Percentiles rank a stretch among this genome's conserved stretches.
Conservation (phyloP, 2,113 vertebrate genomes). For the Charina bottae region DNA sequence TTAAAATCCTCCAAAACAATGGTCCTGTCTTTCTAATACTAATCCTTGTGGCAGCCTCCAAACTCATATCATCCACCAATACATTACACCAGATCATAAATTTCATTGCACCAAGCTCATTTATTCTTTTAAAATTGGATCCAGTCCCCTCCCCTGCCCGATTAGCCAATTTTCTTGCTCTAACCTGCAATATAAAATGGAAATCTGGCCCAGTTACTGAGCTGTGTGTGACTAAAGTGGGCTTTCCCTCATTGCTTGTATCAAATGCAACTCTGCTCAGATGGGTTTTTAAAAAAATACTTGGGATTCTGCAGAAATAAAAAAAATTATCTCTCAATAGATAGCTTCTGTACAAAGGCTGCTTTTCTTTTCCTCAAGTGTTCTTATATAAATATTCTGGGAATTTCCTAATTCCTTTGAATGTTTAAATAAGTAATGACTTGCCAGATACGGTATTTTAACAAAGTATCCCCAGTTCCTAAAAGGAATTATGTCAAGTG, state of each 20-base stretch:
- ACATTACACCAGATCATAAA: not conserved
- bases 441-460: not conserved
- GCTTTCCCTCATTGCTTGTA: not conserved
- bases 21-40: not conserved
- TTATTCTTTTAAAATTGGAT: not conserved
- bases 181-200: not conserved
- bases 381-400: constrained; percentile 8
- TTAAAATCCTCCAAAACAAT: not conserved
- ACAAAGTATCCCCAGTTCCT: not conserved
- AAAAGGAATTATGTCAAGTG: not conserved
- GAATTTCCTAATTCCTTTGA: constrained; percentile 1
- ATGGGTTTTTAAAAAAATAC: not conserved
- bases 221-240: not conserved
- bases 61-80: not conserved
- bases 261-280: not conserved
- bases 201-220: not conserved
- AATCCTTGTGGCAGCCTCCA: not conserved
- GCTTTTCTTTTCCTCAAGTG: constrained; percentile 4
- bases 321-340: not conserved
- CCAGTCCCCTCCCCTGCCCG: not conserved
- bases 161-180: not conserved
- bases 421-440: not conserved
- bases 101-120: not conserved
- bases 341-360: constrained; percentile 7
- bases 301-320: not conserved